phyloP scores from a whole-genome alignment of 2,888 invertebrate species.

The Ischnus inquisitorius region DNA sequence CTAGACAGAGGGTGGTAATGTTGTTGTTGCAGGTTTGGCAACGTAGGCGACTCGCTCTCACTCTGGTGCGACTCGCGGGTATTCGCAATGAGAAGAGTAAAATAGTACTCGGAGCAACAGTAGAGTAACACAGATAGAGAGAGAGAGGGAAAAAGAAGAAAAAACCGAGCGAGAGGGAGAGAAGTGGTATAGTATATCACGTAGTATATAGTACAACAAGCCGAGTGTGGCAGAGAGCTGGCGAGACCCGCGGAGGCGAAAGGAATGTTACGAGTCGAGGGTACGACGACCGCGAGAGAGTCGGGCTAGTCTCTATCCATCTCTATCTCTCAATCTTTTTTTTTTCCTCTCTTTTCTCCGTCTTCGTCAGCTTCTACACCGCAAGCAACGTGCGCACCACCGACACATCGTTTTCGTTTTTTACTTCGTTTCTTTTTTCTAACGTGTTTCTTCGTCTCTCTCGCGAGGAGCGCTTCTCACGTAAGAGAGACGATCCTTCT shows the following conservation, averaged over 20 bases:
- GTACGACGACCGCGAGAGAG: conserved; percentile 68
- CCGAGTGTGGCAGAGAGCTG: conserved; percentile 59
- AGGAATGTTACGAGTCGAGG: conserved; percentile 80
- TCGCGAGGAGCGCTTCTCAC: background rate
- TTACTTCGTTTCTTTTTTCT: background rate
- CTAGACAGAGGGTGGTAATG: conserved; percentile 19
- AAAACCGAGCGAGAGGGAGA: conserved; percentile 4
- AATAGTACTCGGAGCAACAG: background rate
- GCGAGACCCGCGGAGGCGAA: conserved; percentile 76
- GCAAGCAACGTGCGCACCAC: conserved; percentile 45
- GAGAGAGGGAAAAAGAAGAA: background rate
- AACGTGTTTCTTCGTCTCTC: background rate
- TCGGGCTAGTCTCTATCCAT: conserved; percentile 44
- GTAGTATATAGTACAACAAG: conserved; percentile 46
- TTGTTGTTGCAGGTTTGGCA: conserved; percentile 58
- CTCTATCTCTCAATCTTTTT: conserved; percentile 42
- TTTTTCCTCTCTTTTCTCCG: conserved; percentile 46
- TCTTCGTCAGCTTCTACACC: conserved; percentile 56
- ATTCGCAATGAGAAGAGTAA: background rate
- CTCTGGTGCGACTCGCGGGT: background rate
- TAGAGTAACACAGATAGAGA: background rate
- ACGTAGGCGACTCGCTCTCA: conserved; percentile 49
- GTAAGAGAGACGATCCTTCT: background rate
- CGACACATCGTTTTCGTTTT: conserved; percentile 8
- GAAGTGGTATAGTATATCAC: conserved; percentile 47